Percentiles rank a stretch among this genome's conserved stretches.
Evolutionary conservation across 2,888 invertebrate genomes (phyloP).

Genomic region (Watsonalla cultraria): DNA sequence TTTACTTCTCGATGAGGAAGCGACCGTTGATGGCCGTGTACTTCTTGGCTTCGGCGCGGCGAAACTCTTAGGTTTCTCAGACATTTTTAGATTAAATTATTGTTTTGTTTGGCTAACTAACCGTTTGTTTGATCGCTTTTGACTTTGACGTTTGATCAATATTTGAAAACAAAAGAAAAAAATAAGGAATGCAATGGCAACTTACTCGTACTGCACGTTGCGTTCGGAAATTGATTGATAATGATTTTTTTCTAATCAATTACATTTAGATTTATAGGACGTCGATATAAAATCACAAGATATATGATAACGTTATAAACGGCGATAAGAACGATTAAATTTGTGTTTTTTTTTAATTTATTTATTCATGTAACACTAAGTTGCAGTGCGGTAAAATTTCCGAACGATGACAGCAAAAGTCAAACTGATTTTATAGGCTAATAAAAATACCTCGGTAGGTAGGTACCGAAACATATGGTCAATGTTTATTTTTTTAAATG

Average conservation of each 20-base stretch:
- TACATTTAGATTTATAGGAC: background rate
- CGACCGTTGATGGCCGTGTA: constrained; percentile 39
- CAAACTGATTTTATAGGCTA: too few relatives aligned
- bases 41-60: constrained; percentile 32
- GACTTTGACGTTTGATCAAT: constrained; percentile 37
- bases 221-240: constrained; percentile 37
- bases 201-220: constrained; percentile 19
- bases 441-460: too few relatives aligned
- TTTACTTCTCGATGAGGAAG: constrained; percentile 34
- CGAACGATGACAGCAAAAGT: too few relatives aligned
- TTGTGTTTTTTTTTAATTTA: too few relatives aligned
- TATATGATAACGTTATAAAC: too few relatives aligned
- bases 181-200: constrained; percentile 53
- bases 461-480: too few relatives aligned
- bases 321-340: too few relatives aligned
- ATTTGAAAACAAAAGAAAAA: background rate
- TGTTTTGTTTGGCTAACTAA: too few relatives aligned
- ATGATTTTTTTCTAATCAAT: constrained; percentile 4
- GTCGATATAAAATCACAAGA: too few relatives aligned
- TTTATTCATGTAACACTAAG: too few relatives aligned
- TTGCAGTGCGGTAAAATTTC: too few relatives aligned
- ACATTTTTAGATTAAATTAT: constrained; percentile 28
- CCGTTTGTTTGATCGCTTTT: background rate
- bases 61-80: constrained; percentile 50
- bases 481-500: too few relatives aligned